Evolutionary conservation across 2,113 vertebrate genomes (phyloP).

Genomic region (Garra rufa): DNA sequence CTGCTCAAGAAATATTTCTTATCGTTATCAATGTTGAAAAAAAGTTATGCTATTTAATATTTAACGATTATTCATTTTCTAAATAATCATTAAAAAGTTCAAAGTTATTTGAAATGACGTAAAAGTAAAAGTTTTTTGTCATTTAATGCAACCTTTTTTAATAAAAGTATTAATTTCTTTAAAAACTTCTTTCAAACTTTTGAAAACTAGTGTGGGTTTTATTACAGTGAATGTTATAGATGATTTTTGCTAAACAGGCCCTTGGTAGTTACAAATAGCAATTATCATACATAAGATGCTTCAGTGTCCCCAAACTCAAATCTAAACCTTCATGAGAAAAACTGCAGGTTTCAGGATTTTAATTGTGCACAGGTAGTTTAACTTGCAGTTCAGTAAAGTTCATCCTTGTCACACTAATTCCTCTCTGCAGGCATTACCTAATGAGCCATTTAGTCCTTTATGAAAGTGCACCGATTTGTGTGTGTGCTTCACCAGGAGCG

Average conservation of each 20-base stretch:
- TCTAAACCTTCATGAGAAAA: not conserved
- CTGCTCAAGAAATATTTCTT: not conserved
- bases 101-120: too few relatives aligned
- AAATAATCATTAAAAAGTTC: too few relatives aligned
- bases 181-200: not conserved
- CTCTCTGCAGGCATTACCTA: constrained; percentile 56
- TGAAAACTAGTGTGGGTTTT: not conserved
- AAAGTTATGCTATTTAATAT: not conserved
- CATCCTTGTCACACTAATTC: not conserved
- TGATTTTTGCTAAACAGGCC: not conserved
- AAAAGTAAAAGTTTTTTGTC: too few relatives aligned
- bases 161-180: too few relatives aligned
- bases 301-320: not conserved
- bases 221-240: not conserved
- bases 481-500: constrained; percentile 60
- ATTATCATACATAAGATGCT: not conserved
- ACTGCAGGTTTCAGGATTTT: not conserved
- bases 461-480: constrained; percentile 54
- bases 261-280: not conserved
- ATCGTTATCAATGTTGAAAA: not conserved
- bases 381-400: not conserved
- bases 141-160: too few relatives aligned
- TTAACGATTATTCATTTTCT: not conserved
- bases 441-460: constrained; percentile 54
- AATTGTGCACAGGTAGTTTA: not conserved